A percentile compares a stretch with the other conserved stretches of the same genome.
These are phyloP conservation scores for Campoplex nolae DNA, from an alignment of 2,888 invertebrate genomes.

Conservation along the genomic window DNA sequence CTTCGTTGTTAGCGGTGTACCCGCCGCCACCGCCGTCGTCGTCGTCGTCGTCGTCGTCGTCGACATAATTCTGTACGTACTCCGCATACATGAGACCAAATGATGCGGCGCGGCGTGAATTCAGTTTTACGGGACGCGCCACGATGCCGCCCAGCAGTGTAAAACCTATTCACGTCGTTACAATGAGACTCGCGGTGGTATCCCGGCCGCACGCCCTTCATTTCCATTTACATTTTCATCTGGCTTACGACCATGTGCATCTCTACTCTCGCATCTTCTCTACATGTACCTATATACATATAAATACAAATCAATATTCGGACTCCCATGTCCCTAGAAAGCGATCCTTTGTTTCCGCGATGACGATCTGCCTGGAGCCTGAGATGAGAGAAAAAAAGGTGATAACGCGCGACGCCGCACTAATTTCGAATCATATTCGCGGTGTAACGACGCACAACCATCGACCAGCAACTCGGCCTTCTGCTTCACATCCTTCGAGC, in stretches of 20 bases:
- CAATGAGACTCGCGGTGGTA: constrained; percentile 18
- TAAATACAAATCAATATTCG: background rate
- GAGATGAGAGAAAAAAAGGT: constrained; percentile 11
- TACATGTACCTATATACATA: background rate
- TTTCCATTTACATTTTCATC: constrained; percentile 73
- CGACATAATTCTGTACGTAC: background rate
- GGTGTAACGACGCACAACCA: no score
- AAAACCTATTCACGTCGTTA: constrained; percentile 67
- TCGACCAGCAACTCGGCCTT: no score
- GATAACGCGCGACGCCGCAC: background rate
- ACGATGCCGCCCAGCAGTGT: constrained; percentile 70
- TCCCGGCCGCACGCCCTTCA: constrained; percentile 66
- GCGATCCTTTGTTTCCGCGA: constrained; percentile 22
- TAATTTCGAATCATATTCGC: no score
- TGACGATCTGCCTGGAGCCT: background rate
- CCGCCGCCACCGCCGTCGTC: no score
- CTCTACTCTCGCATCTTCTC: background rate
- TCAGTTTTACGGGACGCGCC: constrained; percentile 70
- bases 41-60: no score
- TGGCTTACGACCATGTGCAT: constrained; percentile 35
- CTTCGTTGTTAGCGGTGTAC: background rate
- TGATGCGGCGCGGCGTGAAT: constrained; percentile 62
- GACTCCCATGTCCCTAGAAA: no score
- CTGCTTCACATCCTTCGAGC: no score
- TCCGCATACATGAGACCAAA: constrained; percentile 42